Evolutionary conservation across 2,113 vertebrate genomes (phyloP).

Genomic region (Chaenocephalus aceratus): DNA sequence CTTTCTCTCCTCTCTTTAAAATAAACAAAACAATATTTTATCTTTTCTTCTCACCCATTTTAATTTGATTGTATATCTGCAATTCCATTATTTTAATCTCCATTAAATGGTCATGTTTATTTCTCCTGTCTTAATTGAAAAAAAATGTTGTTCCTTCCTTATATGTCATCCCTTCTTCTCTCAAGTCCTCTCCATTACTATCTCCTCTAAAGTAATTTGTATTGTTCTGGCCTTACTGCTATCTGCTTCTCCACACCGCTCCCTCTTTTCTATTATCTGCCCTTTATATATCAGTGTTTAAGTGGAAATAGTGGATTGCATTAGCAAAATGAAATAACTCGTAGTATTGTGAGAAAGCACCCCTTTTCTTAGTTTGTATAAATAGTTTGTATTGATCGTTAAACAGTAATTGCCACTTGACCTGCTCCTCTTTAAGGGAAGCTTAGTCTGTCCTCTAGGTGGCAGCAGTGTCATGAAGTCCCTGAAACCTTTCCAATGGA

Average conservation of each 20-base stretch:
- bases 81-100: not conserved
- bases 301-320: not conserved
- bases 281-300: not conserved
- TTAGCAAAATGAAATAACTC: not conserved
- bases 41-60: not conserved
- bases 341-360: not conserved
- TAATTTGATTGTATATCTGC: not conserved
- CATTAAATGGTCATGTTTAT: not conserved
- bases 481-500: constrained; percentile 1
- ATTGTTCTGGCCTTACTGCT: not conserved
- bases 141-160: not conserved
- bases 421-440: constrained; percentile 3
- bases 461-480: constrained; percentile 66
- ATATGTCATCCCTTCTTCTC: not conserved
- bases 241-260: not conserved
- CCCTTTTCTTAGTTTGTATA: not conserved
- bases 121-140: not conserved
- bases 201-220: not conserved
- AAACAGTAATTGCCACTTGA: not conserved
- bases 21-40: not conserved
- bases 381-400: not conserved
- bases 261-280: not conserved
- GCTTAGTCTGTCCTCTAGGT: constrained; percentile 55
- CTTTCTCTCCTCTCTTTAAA: not conserved
- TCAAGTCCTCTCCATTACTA: not conserved